Base-by-base conservation (phyloP, 2,888 invertebrate genomes). In the Xylophagus ater region DNA sequence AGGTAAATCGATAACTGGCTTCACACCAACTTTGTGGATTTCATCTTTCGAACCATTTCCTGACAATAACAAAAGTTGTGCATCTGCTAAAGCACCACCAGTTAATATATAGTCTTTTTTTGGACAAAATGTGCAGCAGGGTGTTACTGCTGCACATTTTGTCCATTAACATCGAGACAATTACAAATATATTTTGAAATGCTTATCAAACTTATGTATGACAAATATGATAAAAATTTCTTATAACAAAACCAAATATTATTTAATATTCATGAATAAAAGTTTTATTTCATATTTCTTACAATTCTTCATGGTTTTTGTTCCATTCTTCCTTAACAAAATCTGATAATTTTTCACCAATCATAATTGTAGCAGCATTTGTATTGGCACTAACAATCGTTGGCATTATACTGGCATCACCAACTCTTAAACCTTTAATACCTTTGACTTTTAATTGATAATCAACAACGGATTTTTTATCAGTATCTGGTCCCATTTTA, bases 391-490 rank as follows among this genome's bases (percentile, higher is more conserved):
- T 80, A 0, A 77, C 71, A 36, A 87, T 78, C 9, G 64, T 71
- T 0, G 87, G 88, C 80, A 88, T 87, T 23, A 89, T 71, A 49
- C 85, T 86, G 1, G 79, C 83, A 56, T 89, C 88, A 4, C 83
- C 72, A 0, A 89, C 81, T n/a, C 88, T 68, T 5, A 89, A 65
- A n/a, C 73, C 71, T 6, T 61, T 56, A 0, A 86, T 63, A 1
- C 77, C 77, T 31, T 65, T 63, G 4, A 77, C 71, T 7, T 66
- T 54, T 40, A 73, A 58, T 10, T 67, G 51, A 1, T 61, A 47
- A 49, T 71, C 67, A 2, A 76, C 72, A 0, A 77, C 76, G 1
- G 71, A 61, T 0, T 49, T 49, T 0, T 53, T 50, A 51, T 73
- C 70, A 1, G 45, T 39, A 1, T 47, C 41, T 2, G 62, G 58